Percentiles rank a stretch among this genome's conserved stretches.
These are phyloP conservation scores for Rhabdomys pumilio DNA, from an alignment of 2,797 vertebrate species.

Conservation along the genomic window DNA sequence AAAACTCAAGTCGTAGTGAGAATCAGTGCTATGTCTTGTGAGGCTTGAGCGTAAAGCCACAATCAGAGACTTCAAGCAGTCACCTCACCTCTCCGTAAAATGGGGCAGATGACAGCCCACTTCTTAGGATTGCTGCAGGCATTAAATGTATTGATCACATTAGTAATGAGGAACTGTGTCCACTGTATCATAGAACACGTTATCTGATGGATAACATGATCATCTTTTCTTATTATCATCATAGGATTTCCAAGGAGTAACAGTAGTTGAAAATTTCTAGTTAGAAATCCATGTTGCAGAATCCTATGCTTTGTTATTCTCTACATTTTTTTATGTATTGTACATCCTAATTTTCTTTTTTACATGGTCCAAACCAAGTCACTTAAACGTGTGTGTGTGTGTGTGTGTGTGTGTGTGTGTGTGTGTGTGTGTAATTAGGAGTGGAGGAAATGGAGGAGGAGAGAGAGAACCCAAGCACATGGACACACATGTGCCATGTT, in stretches of 20 bases:
- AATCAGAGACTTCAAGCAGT: conserved; percentile 42
- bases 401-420: neutral
- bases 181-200: neutral
- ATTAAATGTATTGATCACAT: conserved; percentile 1
- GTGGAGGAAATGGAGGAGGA: neutral
- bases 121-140: conserved; percentile 25
- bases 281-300: conserved; percentile 44
- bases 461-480: neutral
- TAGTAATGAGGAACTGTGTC: neutral
- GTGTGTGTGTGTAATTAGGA: too few species aligned
- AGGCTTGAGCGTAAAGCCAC: neutral
- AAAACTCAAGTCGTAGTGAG: neutral
- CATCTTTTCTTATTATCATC: neutral
- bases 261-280: neutral
- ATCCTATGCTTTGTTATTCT: neutral
- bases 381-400: neutral
- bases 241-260: neutral
- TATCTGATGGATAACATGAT: conserved; percentile 13
- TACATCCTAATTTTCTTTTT: neutral
- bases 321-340: neutral
- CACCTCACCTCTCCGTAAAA: conserved; percentile 1
- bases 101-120: neutral
- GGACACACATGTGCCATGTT: too few species aligned
- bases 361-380: neutral
- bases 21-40: neutral